phyloP scores from a whole-genome alignment of 2,797 vertebrate genomes.

The Parauchenoglanis ngamensis region DNA sequence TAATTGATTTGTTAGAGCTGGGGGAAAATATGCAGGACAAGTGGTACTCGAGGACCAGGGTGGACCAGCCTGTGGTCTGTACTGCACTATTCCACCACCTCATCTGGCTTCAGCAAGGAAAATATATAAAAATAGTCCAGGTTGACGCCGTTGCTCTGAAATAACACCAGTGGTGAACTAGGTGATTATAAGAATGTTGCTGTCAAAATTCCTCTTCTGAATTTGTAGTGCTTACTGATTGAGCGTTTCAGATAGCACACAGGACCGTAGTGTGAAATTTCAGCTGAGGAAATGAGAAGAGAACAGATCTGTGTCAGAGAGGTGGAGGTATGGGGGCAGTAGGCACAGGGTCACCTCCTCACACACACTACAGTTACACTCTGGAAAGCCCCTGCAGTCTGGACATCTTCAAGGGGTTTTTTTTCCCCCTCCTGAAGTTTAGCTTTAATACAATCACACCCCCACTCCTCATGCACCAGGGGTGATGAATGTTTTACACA shows the following conservation, averaged over 20 bases:
- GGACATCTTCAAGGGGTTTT: slow-evolving; percentile 2
- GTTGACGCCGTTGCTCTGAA: not conserved
- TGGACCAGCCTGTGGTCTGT: not conserved
- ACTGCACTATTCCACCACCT: not conserved
- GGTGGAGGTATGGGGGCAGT: slow-evolving; percentile 13
- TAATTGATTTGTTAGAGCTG: not conserved
- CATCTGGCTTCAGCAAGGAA: not conserved
- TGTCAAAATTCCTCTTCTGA: not conserved
- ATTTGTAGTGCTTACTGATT: not conserved
- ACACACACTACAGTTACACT: slow-evolving; percentile 6
- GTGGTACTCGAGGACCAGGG: not conserved
- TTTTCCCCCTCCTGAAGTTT: not conserved
- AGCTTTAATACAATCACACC: not conserved
- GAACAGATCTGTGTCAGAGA: slow-evolving; percentile 23
- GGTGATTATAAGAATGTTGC: not conserved
- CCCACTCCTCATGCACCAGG: not conserved
- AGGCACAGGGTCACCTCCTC: not conserved
- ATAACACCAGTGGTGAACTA: not conserved
- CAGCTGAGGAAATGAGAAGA: not conserved
- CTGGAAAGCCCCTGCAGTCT: slow-evolving; percentile 35
- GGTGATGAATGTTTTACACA: not conserved
- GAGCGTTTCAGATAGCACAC: not conserved
- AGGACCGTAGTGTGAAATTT: slow-evolving; percentile 14
- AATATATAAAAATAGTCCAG: not conserved
- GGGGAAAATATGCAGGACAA: not conserved